Base-by-base conservation (phyloP, 1,140 invertebrate species). In the Callitettix versicolor region DNA sequence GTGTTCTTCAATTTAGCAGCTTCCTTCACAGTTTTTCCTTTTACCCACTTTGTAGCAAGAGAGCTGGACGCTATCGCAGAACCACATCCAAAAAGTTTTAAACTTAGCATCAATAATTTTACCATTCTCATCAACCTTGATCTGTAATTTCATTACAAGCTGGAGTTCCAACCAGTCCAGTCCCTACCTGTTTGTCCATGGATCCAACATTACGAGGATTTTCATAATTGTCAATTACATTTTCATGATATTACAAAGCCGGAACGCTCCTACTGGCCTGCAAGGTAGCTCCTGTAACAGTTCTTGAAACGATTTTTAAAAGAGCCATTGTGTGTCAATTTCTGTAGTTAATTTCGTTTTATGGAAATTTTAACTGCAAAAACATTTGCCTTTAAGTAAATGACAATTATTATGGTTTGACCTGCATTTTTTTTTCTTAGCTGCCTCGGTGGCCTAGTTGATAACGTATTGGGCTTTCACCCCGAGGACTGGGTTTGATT, bases 31-130 rank as follows among this genome's bases (percentile, higher is more conserved):
- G 90, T 90, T 76, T 98, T 98, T 51, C 95, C 97, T 70, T 98
- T 99, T 0, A 99, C 89, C 97, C 95, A 98, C 76, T 99, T 96
- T 18, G 97, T 99, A n/a, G 95, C 96, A 58, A 99, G 73, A 12
- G 95, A 98, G 64, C 94, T 98, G 22, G 95, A 98, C 20, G 97
- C 97, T 67, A 99, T 99, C 3, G 97, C 97, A 42, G 95, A 98
- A 18, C 93, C 95, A 74, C 97, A 99, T 15, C 97, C 97, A 79
- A 99, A n/a, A 99, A 12, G 97, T 99, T 72, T 99, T 99, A 67
- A 99, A 99, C 71, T 98, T 98, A 0, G 97, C 97, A 76, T 99
- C 96, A 67, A 96, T 76, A 48, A 99, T 99, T 69, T 95, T 97
- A 58, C 96, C 97, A 74, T 94, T 78, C 15, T 94, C 87, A 69